phyloP scores from a whole-genome alignment of 2,797 vertebrate species.

The Gila robusta region DNA sequence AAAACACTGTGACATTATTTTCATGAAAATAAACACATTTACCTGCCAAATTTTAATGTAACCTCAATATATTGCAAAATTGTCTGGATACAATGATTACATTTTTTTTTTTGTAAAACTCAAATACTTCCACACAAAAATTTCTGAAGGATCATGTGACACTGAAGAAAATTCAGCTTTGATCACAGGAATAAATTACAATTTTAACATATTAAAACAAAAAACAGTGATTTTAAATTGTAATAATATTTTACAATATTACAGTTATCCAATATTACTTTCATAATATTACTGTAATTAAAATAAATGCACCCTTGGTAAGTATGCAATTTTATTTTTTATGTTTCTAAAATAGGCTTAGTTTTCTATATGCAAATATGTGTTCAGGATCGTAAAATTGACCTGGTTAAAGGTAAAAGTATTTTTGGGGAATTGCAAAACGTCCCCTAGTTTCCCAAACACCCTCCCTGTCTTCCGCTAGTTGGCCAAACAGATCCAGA shows the following conservation, averaged over 20 bases:
- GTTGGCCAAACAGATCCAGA: neutral
- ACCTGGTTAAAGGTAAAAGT: neutral
- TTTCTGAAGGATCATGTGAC: neutral
- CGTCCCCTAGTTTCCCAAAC: neutral
- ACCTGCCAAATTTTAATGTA: neutral
- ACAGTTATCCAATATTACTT: too few species aligned
- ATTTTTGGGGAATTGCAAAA: neutral
- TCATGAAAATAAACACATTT: neutral
- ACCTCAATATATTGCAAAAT: neutral
- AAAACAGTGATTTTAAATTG: neutral
- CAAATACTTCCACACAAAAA: neutral
- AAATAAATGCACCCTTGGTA: neutral
- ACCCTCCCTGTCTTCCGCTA: neutral
- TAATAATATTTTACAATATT: neutral
- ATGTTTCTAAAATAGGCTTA: too few species aligned
- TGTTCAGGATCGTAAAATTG: too few species aligned
- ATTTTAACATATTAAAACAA: too few species aligned
- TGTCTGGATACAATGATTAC: neutral
- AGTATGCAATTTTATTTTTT: neutral
- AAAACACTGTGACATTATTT: neutral
- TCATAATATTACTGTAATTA: neutral
- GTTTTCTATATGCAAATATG: too few species aligned
- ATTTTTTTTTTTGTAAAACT: neutral
- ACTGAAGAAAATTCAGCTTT: too few species aligned
- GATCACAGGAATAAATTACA: too few species aligned